Evolutionary conservation across 2,888 invertebrate species (phyloP).

Genomic region (Cetonia aurata): DNA sequence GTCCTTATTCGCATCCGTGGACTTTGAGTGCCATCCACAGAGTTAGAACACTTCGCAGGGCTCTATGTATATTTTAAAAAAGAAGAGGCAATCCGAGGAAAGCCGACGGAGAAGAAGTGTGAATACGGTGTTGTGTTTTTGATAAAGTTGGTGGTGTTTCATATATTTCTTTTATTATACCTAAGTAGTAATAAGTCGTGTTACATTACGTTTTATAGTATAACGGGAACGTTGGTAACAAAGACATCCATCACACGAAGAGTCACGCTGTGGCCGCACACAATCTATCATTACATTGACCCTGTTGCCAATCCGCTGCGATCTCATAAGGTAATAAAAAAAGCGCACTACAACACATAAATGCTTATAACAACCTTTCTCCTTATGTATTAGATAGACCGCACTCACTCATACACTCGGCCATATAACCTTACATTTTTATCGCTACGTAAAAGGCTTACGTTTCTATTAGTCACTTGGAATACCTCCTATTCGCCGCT

Average conservation of each 20-base stretch:
- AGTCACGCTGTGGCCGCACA: conserved; percentile 35
- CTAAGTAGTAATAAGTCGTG: conserved; percentile 28
- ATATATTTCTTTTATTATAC: conserved; percentile 29
- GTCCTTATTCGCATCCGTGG: conserved; percentile 74
- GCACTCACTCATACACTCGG: conserved; percentile 2
- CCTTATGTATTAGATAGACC: conserved; percentile 24
- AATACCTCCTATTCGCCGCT: conserved; percentile 34
- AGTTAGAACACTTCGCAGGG: conserved; percentile 53
- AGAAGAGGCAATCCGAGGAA: conserved; percentile 2
- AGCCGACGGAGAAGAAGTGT: conserved; percentile 23
- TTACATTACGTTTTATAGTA: conserved; percentile 34
- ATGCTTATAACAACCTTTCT: conserved; percentile 42
- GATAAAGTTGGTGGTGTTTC: conserved; percentile 38
- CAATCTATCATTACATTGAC: conserved; percentile 46
- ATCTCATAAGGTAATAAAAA: conserved; percentile 45
- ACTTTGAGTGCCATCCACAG: conserved; percentile 78
- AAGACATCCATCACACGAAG: conserved; percentile 46
- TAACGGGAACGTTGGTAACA: conserved; percentile 44
- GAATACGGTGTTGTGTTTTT: conserved; percentile 37
- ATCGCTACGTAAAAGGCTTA: conserved; percentile 38
- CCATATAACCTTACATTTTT: conserved; percentile 32
- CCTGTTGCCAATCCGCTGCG: conserved; percentile 38
- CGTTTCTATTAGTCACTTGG: conserved; percentile 38
- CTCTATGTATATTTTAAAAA: conserved; percentile 3
- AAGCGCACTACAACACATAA: conserved; percentile 27